Conservation (phyloP, 2,888 invertebrate genomes). For the Callyntrura sp. region DNA sequence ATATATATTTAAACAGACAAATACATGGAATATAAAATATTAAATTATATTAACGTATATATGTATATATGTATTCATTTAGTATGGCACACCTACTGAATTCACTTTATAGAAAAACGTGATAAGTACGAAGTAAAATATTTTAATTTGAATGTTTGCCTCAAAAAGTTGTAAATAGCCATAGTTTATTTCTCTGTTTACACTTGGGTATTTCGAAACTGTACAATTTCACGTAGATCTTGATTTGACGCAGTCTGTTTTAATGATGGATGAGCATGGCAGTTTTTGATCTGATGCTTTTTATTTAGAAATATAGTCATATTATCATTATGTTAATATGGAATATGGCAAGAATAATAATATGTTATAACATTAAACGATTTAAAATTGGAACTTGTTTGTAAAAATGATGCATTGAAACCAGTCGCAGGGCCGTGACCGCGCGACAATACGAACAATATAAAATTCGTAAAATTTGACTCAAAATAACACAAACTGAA, state of each 20-base stretch:
- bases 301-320: not conserved
- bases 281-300: not conserved
- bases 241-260: not conserved
- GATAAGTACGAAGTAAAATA: constrained; percentile 7
- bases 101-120: constrained; percentile 70
- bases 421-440: not conserved
- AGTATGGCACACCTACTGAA: constrained; percentile 80
- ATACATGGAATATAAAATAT: constrained; percentile 14
- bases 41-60: constrained; percentile 36
- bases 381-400: not conserved
- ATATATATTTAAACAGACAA: not conserved
- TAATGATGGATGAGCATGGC: constrained; percentile 7
- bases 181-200: not conserved
- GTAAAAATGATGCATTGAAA: not conserved
- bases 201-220: not conserved
- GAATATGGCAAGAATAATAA: constrained; percentile 14
- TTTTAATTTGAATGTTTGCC: not conserved
- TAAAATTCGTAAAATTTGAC: too few species aligned
- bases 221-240: constrained; percentile 13
- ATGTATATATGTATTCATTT: constrained; percentile 3
- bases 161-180: not conserved
- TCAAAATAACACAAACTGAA: not conserved
- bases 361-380: not conserved
- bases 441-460: too few species aligned
- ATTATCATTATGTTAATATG: not conserved